A percentile compares a stretch with the other conserved stretches of the same genome.
Evolutionary conservation across 2,888 invertebrate genomes (phyloP).

Genomic region (Rhagium mordax): DNA sequence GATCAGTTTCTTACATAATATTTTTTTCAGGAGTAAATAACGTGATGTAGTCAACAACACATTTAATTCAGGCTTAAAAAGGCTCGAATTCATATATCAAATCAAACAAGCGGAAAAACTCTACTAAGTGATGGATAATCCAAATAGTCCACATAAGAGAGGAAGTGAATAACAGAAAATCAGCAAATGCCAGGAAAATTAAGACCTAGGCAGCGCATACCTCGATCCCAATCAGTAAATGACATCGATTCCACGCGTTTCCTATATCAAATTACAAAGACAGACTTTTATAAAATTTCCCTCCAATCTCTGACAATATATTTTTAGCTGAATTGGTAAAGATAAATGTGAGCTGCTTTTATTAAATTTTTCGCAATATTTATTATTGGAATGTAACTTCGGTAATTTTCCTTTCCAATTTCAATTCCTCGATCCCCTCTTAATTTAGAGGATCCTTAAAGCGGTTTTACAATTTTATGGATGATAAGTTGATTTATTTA

Average conservation of each 20-base stretch:
- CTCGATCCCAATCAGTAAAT: constrained; percentile 42
- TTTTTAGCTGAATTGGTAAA: constrained; percentile 37
- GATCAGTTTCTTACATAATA: no score
- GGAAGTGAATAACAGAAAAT: constrained; percentile 28
- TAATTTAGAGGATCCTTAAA: background rate
- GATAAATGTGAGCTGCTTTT: constrained; percentile 40
- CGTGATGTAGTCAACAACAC: constrained; percentile 12
- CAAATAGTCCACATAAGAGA: background rate
- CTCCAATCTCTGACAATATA: constrained; percentile 25
- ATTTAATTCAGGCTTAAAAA: constrained; percentile 12
- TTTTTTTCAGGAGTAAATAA: constrained; percentile 12
- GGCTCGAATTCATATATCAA: constrained; percentile 7
- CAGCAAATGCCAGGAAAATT: constrained; percentile 38
- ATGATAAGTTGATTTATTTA: background rate
- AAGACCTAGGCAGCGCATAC: constrained; percentile 32
- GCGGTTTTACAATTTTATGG: background rate
- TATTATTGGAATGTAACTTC: constrained; percentile 18
- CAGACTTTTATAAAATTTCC: constrained; percentile 39
- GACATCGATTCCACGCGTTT: constrained; percentile 41
- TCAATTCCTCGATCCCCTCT: background rate
- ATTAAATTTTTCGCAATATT: constrained; percentile 34
- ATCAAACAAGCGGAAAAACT: constrained; percentile 20
- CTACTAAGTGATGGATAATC: constrained; percentile 22
- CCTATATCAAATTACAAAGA: constrained; percentile 43
- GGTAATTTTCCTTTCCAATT: constrained; percentile 3